Evolutionary conservation across 2,797 vertebrate species (phyloP).

Genomic region (Parotocinclus haroldoi): DNA sequence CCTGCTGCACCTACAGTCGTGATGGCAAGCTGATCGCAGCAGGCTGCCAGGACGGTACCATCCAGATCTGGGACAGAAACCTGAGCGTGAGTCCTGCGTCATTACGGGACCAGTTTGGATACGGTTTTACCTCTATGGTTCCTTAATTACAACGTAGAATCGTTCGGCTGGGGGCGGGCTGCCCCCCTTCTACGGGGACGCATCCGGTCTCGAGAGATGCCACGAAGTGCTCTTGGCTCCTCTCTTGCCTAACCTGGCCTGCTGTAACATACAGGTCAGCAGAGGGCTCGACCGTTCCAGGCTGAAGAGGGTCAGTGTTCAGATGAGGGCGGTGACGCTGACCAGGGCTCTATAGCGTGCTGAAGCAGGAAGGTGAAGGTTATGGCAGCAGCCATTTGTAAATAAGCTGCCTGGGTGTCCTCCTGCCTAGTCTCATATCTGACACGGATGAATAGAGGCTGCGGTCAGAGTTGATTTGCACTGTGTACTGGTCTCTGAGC

Average conservation of each 20-base stretch:
- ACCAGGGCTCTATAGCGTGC: slow-evolving; percentile 46
- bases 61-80: slow-evolving; percentile 97
- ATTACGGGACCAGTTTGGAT: not conserved
- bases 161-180: not conserved
- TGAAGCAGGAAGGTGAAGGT: slow-evolving; percentile 30
- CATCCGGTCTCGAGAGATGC: slow-evolving; percentile 18
- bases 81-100: slow-evolving; percentile 80
- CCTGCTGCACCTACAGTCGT: slow-evolving; percentile 88
- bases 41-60: slow-evolving; percentile 92
- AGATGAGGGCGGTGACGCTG: slow-evolving; percentile 48
- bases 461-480: slow-evolving; percentile 27
- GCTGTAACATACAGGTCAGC: slow-evolving; percentile 43
- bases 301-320: no score
- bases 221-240: slow-evolving; percentile 51
- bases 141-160: slow-evolving; percentile 3
- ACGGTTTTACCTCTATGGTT: not conserved
- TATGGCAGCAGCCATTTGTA: slow-evolving; percentile 28
- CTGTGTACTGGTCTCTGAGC: slow-evolving; percentile 24
- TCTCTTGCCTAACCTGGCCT: slow-evolving; percentile 43
- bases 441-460: slow-evolving; percentile 39
- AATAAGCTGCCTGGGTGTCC: slow-evolving; percentile 45
- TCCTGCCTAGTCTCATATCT: slow-evolving; percentile 33
- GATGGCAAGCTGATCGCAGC: slow-evolving; percentile 92
- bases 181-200: not conserved
- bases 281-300: slow-evolving; percentile 43